A percentile compares a stretch with the other conserved stretches of the same genome.
phyloP scores from a whole-genome alignment of 2,113 vertebrate genomes.

The Odontesthes bonariensis region DNA sequence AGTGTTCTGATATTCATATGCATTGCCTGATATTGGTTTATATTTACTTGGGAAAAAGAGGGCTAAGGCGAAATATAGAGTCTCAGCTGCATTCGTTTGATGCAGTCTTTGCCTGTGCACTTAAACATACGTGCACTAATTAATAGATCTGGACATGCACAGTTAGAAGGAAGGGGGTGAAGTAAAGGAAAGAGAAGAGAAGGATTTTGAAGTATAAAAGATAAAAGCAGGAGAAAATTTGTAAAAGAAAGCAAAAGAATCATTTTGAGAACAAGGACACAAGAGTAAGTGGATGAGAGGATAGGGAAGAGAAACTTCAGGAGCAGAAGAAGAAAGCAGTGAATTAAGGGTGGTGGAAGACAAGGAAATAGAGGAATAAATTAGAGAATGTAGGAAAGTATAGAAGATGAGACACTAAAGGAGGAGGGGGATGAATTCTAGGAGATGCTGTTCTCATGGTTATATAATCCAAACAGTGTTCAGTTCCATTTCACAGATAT shows the following conservation, averaged over 20 bases:
- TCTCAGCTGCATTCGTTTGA: background rate
- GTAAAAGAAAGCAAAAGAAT: background rate
- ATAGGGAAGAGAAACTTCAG: conserved; percentile 7
- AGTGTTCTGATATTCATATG: too few relatives aligned
- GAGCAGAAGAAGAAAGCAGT: conserved; percentile 14
- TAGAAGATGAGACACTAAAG: background rate
- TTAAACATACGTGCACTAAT: background rate
- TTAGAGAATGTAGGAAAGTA: background rate
- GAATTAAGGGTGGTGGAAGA: conserved; percentile 24
- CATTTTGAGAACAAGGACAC: conserved; percentile 11
- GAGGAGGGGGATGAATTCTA: background rate
- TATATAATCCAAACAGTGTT: conserved; percentile 32
- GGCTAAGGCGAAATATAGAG: background rate
- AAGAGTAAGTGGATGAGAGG: background rate
- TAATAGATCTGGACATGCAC: background rate
- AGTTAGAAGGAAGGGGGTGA: background rate
- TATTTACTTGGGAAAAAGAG: background rate
- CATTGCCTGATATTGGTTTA: background rate
- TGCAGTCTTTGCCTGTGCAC: background rate
- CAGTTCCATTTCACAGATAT: conserved; percentile 43
- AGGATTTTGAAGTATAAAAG: background rate
- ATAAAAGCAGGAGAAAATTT: conserved; percentile 5
- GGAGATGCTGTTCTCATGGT: conserved; percentile 3
- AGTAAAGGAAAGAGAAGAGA: background rate
- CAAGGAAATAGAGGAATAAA: conserved; percentile 36